A percentile compares a stretch with the other conserved stretches of the same genome.
phyloP scores from a whole-genome alignment of 1,140 invertebrate species.

The Drosophila lini region DNA sequence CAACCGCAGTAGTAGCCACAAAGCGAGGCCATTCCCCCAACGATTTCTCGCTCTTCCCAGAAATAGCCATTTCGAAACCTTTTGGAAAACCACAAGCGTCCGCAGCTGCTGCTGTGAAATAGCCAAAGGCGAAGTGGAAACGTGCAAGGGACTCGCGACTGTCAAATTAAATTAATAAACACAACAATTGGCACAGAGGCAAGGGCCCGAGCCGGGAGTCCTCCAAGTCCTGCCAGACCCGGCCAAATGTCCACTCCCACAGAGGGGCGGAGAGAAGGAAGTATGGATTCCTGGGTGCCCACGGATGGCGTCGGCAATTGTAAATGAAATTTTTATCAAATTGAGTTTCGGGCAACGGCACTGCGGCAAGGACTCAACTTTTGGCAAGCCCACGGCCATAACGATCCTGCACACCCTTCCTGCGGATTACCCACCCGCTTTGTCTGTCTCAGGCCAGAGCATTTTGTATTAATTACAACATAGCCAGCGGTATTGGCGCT shows the following conservation, averaged over 20 bases:
- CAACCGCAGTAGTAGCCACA: conserved; percentile 46
- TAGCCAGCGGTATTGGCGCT: conserved; percentile 60
- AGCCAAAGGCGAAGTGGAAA: conserved; percentile 55
- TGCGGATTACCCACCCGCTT: neutral
- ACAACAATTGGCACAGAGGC: conserved; percentile 70
- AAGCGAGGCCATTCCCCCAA: conserved; percentile 32
- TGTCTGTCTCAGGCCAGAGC: conserved; percentile 39
- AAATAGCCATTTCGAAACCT: conserved; percentile 14
- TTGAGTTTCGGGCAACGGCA: conserved; percentile 65
- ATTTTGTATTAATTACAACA: conserved; percentile 82
- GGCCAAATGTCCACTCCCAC: conserved; percentile 75
- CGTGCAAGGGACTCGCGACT: conserved; percentile 64
- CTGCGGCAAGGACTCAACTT: conserved; percentile 77
- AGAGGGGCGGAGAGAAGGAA: neutral
- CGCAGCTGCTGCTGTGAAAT: conserved; percentile 60
- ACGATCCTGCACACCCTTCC: conserved; percentile 15
- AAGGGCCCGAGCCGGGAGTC: conserved; percentile 10
- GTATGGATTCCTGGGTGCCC: neutral
- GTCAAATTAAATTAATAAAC: conserved; percentile 82
- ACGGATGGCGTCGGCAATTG: conserved; percentile 58
- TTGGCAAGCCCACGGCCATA: conserved; percentile 62
- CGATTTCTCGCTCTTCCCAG: neutral
- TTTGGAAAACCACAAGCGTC: conserved; percentile 47
- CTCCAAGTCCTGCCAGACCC: conserved; percentile 9
- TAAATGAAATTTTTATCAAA: conserved; percentile 79